Base-by-base conservation (phyloP, 2,797 vertebrate genomes). In the Syndactyla subalaris region DNA sequence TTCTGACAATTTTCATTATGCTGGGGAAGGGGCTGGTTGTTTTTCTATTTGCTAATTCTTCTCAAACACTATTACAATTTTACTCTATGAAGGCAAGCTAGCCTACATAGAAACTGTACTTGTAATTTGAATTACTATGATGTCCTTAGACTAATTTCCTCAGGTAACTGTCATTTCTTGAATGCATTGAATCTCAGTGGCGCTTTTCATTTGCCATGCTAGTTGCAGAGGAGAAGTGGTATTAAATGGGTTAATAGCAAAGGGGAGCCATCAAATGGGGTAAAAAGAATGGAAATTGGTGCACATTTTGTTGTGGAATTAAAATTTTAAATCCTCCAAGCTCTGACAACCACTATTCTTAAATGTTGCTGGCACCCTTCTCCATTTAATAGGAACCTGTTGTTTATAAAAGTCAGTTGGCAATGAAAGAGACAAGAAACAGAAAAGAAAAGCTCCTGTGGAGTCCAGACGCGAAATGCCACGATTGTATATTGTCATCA, bases 321-420 rank as follows among this genome's bases (percentile, higher is more conserved):
- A 78, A 48, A 48, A 70, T 78, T 78, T 88, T 58, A 19, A 87
- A 78, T 24, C 7, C 38, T 32, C 20, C 52, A 76, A 95, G 24
- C 57, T 10, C 22, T 93, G 89, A 85, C 62, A 91, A 59, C 16
- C 21, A 16, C 30, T 81, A 43, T 68, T 84, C n/a, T 92, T 57
- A 90, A 88, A 93, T 90, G 49, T 72, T 96, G 68, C 61, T 95
- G 92, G 81, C 88, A 95, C 49, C 78, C 18, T 87, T 88, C 71
- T 93, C 43, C 27, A 34, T 45, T 87, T 95, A 85, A 71, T 93
- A 81, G 77, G 74, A 95, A 93, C 89, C 83, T 95, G 91, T 96
- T 96, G 88, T 90, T 95, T 90, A 49, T 92, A 65, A 83, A 94
- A 95, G 49, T 92, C 88, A 68, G 61, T 86, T 95, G 85, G 77